Conservation (phyloP, 1,140 invertebrate species). For the Pseudomyrmex dendroicus region DNA sequence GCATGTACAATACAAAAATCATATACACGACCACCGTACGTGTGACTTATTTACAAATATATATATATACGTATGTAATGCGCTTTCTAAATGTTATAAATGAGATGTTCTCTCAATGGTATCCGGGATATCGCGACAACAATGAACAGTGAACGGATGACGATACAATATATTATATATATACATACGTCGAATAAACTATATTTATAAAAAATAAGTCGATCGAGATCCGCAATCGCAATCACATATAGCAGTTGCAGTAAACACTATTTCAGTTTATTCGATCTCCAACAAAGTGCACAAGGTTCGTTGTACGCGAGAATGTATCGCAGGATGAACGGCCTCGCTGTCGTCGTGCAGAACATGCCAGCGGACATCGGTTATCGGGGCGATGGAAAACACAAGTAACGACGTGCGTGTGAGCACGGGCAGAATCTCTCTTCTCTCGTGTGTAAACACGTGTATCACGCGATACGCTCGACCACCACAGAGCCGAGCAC, state of each 20-base stretch:
- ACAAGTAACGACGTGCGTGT: background rate
- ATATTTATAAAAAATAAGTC: slow-evolving; percentile 40
- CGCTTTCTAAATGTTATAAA: background rate
- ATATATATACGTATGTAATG: background rate
- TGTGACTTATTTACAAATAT: slow-evolving; percentile 6
- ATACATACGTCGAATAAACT: background rate
- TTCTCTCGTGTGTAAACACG: background rate
- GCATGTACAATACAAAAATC: slow-evolving; percentile 2
- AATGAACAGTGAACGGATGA: slow-evolving; percentile 4
- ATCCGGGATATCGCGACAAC: background rate
- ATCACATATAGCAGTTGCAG: slow-evolving; percentile 24
- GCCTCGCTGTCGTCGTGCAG: slow-evolving; percentile 67
- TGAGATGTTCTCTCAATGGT: background rate
- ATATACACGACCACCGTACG: background rate
- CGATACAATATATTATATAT: slow-evolving; percentile 10
- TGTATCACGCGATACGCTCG: slow-evolving; percentile 2
- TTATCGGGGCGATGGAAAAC: slow-evolving; percentile 38
- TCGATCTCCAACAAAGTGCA: slow-evolving; percentile 79
- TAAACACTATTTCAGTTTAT: slow-evolving; percentile 83
- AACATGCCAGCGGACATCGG: slow-evolving; percentile 71
- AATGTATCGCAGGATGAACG: slow-evolving; percentile 61
- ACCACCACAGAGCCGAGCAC: background rate
- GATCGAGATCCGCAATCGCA: slow-evolving; percentile 9
- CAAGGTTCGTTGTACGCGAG: slow-evolving; percentile 76
- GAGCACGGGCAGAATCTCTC: background rate